Evolutionary conservation across 2,113 vertebrate species (phyloP), one percentile per base, ranked within the genome.

Genomic region (Motacilla alba): DNA sequence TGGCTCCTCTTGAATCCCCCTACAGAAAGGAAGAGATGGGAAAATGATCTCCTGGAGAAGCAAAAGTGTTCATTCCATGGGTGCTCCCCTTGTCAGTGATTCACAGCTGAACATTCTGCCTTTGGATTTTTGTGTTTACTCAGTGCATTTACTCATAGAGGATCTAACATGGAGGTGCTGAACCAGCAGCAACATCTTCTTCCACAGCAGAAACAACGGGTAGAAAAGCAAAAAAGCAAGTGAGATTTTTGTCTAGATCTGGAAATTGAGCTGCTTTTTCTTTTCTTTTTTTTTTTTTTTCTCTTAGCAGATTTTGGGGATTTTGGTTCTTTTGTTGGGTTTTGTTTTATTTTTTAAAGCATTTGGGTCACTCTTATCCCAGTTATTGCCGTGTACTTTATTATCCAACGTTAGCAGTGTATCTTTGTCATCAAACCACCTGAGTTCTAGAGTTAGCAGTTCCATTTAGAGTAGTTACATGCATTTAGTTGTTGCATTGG

Each of bases 1-100:
- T 99, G 99, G 99, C 96, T 98, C 98, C 99, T 99, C 98, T 97
- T 96, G 22, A 39, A 70, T 82, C 80, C 90, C 95, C 89, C 62
- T 19, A 68, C 73, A 58, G 90, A 79, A 95, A 96, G 84, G 94
- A 90, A 90, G 87, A 75, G 86, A 70, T 16, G 7, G 89, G 88
- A 93, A 86, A 50, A 79, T 39, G 35, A 83, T 94, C 87, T 80
- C 82, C 37, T 27, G 66, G 83, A 55, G 79, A 91, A 97, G 92
- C 82, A 88, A 50, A 88, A 80, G 74, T 56, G 15, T 95, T 87
- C 22, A 5, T 73, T 67, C 39, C 96, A 69, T 93, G 85, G 85
- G 89, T 68, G 94, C 94, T 95, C 93, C 90, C 91, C 94, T 97
- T 95, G 90, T 94, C 89, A 24, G 52, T 94, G 77, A 86, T 84